Conservation (phyloP, 2,113 vertebrate genomes). For the Trinectes maculatus region DNA sequence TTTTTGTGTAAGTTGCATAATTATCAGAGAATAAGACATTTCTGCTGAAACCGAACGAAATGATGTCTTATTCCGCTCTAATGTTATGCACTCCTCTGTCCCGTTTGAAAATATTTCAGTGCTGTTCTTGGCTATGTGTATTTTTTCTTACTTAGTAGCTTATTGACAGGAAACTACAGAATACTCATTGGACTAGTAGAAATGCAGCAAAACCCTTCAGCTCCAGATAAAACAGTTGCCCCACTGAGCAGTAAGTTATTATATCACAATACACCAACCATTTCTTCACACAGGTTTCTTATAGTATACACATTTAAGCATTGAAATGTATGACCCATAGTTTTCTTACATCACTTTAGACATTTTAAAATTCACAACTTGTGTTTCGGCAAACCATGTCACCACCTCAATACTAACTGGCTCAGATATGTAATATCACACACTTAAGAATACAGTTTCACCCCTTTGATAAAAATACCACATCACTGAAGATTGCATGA, state of each 20-base stretch:
- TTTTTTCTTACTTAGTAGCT: conserved; percentile 27
- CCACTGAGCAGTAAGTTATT: conserved; percentile 50
- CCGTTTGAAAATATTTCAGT: conserved; percentile 7
- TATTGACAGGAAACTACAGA: conserved; percentile 54
- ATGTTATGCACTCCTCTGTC: conserved; percentile 17
- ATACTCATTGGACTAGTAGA: conserved; percentile 43
- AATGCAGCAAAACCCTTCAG: conserved; percentile 38
- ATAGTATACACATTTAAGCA: conserved; percentile 59
- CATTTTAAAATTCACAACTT: conserved; percentile 56
- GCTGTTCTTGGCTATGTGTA: conserved; percentile 11
- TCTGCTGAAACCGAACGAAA: conserved; percentile 39
- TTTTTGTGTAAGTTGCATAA: conserved; percentile 47
- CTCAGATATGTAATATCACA: conserved; percentile 63
- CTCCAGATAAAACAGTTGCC: conserved; percentile 41
- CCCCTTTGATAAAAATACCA: conserved; percentile 26
- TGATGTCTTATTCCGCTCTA: conserved; percentile 12
- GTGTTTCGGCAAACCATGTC: conserved; percentile 57
- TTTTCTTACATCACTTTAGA: conserved; percentile 67
- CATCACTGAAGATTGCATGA: conserved; percentile 23
- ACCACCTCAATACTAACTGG: conserved; percentile 64
- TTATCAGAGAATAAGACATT: conserved; percentile 46
- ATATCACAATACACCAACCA: conserved; percentile 72
- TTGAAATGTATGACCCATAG: conserved; percentile 38
- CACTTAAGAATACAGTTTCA: conserved; percentile 38
- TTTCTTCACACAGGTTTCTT: conserved; percentile 67